A percentile compares a stretch with the other conserved stretches of the same genome.
phyloP scores from a whole-genome alignment of 2,797 vertebrate species.

The Myotis myotis region DNA sequence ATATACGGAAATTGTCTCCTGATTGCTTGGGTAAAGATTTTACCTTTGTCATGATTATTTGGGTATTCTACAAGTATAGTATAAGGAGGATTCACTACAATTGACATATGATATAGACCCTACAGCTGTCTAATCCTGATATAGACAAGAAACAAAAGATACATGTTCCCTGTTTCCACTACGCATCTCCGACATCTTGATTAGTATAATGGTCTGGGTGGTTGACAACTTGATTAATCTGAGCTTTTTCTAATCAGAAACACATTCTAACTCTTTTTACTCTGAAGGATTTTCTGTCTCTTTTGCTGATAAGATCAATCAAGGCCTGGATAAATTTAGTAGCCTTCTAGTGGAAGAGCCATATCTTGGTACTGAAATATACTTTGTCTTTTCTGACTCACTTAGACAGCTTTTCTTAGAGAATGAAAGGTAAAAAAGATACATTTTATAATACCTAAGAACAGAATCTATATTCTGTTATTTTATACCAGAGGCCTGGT shows the following conservation, averaged over 20 bases:
- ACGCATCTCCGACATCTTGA: conserved; percentile 17
- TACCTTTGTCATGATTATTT: not conserved
- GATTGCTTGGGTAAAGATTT: not conserved
- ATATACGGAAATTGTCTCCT: not conserved
- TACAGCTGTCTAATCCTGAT: not conserved
- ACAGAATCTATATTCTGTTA: not conserved
- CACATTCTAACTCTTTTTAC: conserved; percentile 41
- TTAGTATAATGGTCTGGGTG: conserved; percentile 36
- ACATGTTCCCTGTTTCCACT: not conserved
- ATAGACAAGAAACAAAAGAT: not conserved
- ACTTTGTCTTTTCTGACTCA: conserved; percentile 36
- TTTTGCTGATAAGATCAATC: conserved; percentile 61
- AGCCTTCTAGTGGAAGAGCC: conserved; percentile 11
- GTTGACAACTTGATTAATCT: conserved; percentile 69
- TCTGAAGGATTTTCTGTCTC: conserved; percentile 66
- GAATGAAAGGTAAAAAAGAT: conserved; percentile 26
- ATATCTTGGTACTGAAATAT: conserved; percentile 48
- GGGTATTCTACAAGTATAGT: not conserved
- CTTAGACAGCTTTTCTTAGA: conserved; percentile 31
- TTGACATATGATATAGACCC: not conserved
- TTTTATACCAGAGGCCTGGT: not conserved
- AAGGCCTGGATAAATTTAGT: conserved; percentile 48
- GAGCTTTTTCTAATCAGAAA: conserved; percentile 57
- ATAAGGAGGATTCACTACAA: not conserved
- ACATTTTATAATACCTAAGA: not conserved